These are phyloP conservation scores for Zaprionus obscuricornis DNA, from an alignment of 2,888 invertebrate genomes.

Conservation along the genomic window DNA sequence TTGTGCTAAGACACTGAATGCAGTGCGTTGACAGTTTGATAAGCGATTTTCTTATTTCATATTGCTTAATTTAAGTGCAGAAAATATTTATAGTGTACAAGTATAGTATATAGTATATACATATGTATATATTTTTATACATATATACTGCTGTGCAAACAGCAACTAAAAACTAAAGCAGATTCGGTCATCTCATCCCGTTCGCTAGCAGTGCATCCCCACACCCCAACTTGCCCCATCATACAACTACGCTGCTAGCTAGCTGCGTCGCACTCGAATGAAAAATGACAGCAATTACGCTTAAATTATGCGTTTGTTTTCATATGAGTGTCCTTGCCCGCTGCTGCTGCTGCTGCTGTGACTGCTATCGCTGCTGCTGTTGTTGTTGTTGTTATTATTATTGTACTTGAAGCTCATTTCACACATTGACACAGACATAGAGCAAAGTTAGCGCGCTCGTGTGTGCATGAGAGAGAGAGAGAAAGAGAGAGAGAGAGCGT, in stretches of 20 bases:
- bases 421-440: slow-evolving; percentile 57
- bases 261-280: slow-evolving; percentile 57
- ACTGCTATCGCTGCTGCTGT: slow-evolving; percentile 13
- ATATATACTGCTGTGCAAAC: too few relatives aligned
- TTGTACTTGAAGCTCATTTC: slow-evolving; percentile 71
- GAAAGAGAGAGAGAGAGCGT: not conserved
- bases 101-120: too few relatives aligned
- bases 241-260: slow-evolving; percentile 11
- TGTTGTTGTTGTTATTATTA: slow-evolving; percentile 27
- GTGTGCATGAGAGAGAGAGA: not conserved
- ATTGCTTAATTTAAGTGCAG: too few relatives aligned
- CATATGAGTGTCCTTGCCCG: slow-evolving; percentile 75
- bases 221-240: not conserved
- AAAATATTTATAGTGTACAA: too few relatives aligned
- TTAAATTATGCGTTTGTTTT: slow-evolving; percentile 79
- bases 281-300: slow-evolving; percentile 80
- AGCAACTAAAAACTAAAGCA: too few relatives aligned
- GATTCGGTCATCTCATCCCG: not conserved
- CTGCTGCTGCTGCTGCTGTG: slow-evolving; percentile 19
- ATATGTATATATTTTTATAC: too few relatives aligned
- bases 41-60: too few relatives aligned
- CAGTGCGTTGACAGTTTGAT: too few relatives aligned
- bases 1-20: too few relatives aligned
- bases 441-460: not conserved
- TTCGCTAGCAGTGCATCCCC: too few relatives aligned